Evolutionary conservation across 1,140 invertebrate species (phyloP), one percentile per base, ranked within the genome.

Genomic region (Rhysida immarginata): DNA sequence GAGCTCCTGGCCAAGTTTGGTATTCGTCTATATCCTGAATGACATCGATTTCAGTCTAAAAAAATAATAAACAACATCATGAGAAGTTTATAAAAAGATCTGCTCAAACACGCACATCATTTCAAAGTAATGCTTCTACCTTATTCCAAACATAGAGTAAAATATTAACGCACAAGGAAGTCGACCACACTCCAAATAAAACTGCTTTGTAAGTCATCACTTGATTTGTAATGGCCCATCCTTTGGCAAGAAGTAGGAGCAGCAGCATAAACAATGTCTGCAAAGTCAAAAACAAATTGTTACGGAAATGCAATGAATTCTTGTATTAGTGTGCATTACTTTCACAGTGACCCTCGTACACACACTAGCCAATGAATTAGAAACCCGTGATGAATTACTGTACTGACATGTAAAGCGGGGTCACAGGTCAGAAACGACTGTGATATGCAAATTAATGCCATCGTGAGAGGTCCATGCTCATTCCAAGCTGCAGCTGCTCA

Each of bases 1-100:
- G 77, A 82, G 90, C 94, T 2, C 93, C 92, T 2, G 92, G 91
- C 85, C 88, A 92, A 5, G 92, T 96, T 72, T 96, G 90, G 71
- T 94, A 97, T 65, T 95, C 90, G 69, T 96, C 91, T 53, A 93
- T 89, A 65, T 96, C 91, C 70, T 93, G 88, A 63, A 96, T 90
- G 44, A 93, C 88, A 70, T 96, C 88, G 27, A 96, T 84, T 75
- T 94, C 90, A 43, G 85, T 91, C 90, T 95, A 66, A 21, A 81
- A 69, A 57, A 61, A 60, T 57, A 59, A 74, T 59, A 41, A 49
- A 55, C 24, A 49, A 62, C 54, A 49, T 55, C 5, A 35, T 35
- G 29, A 35, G 29, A 35, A 35, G 29, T 16, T 35, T 35, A 35
- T 35, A 35, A 8, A 35, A 35, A 35, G 29, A 8, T 35, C 29